These are phyloP conservation scores for Toxotes lorentzi DNA, from an alignment of 2,797 vertebrate genomes.

Conservation along the genomic window DNA sequence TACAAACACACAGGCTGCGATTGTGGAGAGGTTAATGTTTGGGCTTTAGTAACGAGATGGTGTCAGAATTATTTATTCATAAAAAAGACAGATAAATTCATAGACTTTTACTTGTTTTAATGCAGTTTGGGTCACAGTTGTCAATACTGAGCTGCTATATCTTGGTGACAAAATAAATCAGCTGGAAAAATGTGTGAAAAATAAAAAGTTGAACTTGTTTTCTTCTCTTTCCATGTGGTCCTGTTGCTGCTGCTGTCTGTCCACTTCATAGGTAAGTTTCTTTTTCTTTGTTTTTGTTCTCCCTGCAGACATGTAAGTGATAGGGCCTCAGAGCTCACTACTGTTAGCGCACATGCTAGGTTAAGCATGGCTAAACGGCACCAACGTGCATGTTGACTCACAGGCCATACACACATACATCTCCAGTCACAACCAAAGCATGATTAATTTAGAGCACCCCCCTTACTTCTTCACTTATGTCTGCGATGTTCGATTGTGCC, in stretches of 20 bases:
- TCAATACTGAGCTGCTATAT: fast-evolving
- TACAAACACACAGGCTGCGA: constrained; percentile 10
- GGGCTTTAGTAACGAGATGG: neutral
- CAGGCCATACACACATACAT: constrained; percentile 30
- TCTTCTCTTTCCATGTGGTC: constrained; percentile 56
- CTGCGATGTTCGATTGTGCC: constrained; percentile 74
- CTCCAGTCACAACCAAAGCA: constrained; percentile 53
- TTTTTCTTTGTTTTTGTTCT: constrained; percentile 18
- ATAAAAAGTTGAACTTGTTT: constrained; percentile 31
- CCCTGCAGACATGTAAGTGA: constrained; percentile 41
- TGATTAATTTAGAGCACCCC: constrained; percentile 67
- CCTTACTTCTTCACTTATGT: constrained; percentile 59
- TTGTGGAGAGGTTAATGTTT: neutral
- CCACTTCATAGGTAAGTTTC: constrained; percentile 73
- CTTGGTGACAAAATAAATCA: neutral
- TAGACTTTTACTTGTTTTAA: constrained; percentile 8
- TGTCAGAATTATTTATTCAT: neutral
- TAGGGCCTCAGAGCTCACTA: constrained; percentile 18
- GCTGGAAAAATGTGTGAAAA: no score
- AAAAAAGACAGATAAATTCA: neutral
- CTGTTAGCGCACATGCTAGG: constrained; percentile 42
- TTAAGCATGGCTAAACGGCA: constrained; percentile 51
- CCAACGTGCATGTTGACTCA: constrained; percentile 45
- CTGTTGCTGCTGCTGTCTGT: constrained; percentile 16
- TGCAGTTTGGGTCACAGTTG: neutral